Evolutionary conservation across 2,797 vertebrate genomes (phyloP), one percentile per base, ranked within the genome.

Genomic region (Rhinichthys osculus): DNA sequence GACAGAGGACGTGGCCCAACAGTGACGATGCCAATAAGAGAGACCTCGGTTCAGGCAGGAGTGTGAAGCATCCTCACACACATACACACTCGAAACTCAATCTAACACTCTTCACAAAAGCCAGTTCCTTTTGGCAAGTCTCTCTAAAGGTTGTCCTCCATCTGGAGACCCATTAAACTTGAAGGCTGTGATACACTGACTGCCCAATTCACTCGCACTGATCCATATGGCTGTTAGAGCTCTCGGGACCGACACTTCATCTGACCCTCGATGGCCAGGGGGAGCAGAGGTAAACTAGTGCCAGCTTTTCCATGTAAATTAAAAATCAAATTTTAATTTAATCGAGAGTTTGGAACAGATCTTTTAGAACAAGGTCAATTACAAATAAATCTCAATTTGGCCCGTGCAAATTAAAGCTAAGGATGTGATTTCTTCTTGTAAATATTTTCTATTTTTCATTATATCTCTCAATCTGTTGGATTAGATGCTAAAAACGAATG

Each of bases 1-100:
- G 93, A 96, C 95, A 94, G 91, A 94, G 92, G 95, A 97, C 95
- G 94, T 94, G 94, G 95, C 71, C 88, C 84, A 81, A 92, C 86
- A 90, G 89, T 83, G 47, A 84, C 80, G 90, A 54, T 86, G 88
- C 90, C 91, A 88, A 91, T 93, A 93, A 91, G 90, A 93, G 86
- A 85, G 87, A 67, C 80, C 86, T 59, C 16, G 92, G 89, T 93
- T 93, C 66, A 80, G n/a, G 23, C 67, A 9, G 16, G 33, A 82
- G 50, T 30, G 67, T 71, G 42, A 52, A 81, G 80, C 33, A 57
- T 42, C 50, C 50, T 71, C 42, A 84, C 87, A 73, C 52, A 83
- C 77, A 82, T 30, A 74, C 67, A 86, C 23, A 83, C 72, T 47
- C 4, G 67, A 38, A 85, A 81, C 9, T 73, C 79, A 76, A 73